phyloP scores from a whole-genome alignment of 2,797 vertebrate species.

The Danio kyathit region DNA sequence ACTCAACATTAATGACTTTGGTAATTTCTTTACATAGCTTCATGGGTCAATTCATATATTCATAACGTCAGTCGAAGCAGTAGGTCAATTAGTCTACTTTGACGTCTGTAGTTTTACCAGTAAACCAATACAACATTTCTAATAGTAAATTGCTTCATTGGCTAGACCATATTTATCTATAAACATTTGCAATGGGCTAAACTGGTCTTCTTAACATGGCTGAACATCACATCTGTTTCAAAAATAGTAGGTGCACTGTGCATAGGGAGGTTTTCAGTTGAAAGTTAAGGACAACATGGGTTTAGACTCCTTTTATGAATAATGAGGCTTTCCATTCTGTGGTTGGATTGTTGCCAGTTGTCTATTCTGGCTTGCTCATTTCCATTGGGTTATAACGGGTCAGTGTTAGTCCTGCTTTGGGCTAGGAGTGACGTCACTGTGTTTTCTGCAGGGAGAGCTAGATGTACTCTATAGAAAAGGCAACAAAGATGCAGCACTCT shows the following conservation, averaged over 20 bases:
- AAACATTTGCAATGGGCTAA: neutral
- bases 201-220: neutral
- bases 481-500: neutral
- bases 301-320: conserved; percentile 21
- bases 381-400: conserved; percentile 7
- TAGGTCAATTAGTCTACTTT: neutral
- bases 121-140: neutral
- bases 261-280: neutral
- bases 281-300: conserved; percentile 10
- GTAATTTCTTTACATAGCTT: neutral
- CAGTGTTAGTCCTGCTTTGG: conserved; percentile 21
- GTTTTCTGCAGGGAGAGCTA: neutral
- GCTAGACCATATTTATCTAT: too few species aligned
- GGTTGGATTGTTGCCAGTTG: conserved; percentile 31
- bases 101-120: neutral
- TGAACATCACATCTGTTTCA: neutral
- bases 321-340: neutral
- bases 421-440: conserved; percentile 27
- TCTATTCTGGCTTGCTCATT: conserved; percentile 22
- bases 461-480: conserved; percentile 16
- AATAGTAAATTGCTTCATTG: neutral
- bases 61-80: neutral
- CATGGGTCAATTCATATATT: neutral
- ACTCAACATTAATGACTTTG: neutral
- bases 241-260: conserved; percentile 13